Conservation (phyloP, 2,888 invertebrate genomes). For the Amaurobius ferox region DNA sequence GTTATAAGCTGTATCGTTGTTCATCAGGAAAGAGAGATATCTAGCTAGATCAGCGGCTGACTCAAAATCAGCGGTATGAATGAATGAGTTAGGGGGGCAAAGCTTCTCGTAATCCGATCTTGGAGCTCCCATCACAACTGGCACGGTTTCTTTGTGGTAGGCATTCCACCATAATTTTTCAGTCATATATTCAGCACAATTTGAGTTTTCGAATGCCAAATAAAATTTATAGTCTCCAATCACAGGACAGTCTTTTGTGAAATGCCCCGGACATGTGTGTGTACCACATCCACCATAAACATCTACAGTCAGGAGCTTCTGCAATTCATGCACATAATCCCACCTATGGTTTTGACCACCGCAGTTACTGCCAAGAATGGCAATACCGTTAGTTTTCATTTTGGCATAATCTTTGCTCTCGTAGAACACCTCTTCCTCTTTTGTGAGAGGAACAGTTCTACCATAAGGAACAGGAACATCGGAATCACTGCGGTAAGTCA, state of each 20-base stretch:
- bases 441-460: constrained; percentile 65
- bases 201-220: constrained; percentile 84
- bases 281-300: constrained; percentile 77
- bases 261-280: constrained; percentile 83
- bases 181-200: constrained; percentile 84
- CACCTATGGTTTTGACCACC: constrained; percentile 75
- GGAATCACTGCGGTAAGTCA: constrained; percentile 79
- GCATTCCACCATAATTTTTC: constrained; percentile 85
- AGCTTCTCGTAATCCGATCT: constrained; percentile 79
- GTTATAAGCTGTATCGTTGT: constrained; percentile 68
- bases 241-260: constrained; percentile 81
- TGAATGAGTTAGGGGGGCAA: constrained; percentile 82
- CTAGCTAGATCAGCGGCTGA: constrained; percentile 68
- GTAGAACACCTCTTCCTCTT: background rate
- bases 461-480: constrained; percentile 79
- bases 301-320: constrained; percentile 76
- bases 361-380: constrained; percentile 76
- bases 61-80: constrained; percentile 81
- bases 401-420: constrained; percentile 27
- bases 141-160: constrained; percentile 78
- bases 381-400: constrained; percentile 68
- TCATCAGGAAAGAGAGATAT: constrained; percentile 62
- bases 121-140: constrained; percentile 83
- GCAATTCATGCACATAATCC: constrained; percentile 76
- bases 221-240: constrained; percentile 83